Base-by-base conservation (phyloP, 2,888 invertebrate species). In the Sycophila texana region DNA sequence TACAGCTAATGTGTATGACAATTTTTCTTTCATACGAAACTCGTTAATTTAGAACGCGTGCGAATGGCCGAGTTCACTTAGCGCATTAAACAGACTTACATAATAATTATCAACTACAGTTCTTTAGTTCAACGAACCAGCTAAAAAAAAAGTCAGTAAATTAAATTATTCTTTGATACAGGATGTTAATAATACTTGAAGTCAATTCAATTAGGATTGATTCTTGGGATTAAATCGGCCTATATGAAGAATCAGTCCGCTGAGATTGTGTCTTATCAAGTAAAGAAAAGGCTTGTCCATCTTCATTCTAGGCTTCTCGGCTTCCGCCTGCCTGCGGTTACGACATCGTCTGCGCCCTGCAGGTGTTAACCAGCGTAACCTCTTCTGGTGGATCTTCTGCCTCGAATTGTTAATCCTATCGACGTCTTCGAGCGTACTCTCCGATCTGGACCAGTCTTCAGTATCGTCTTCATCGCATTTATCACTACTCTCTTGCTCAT, bases 271-370 rank as follows among this genome's bases (percentile, higher is more conserved):
- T 87, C 97, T 93, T 16, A 97, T 96, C 85, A 96, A 95, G 90
- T 96, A 97, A 39, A 97, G 92, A 92, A 97, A 97, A 0, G 97
- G 97, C 87, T 96, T 93, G 86, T 97, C 97, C 88, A 96, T 95
- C 85, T 95, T 94, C 87, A 97, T 92, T 87, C 96, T 92, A 5
- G 95, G 95, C 20, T 92, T 91, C 70, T 95, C 94, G 39, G 14
- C 12, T 30, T 77, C 77, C 1, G 73, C 60, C 49, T 82, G 78
- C 18, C 82, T 71, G n/a, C 77, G 77, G 22, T 30, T 67, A 68
- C 81, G 70, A 58, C 73, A 74, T 51, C 70, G 66, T 12, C 49
- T 68, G 26, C 73, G 77, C 30, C 57, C 39, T 13, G 53, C 16
- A 4, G 77, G 71, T 18, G 30, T 67, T 26, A 80, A 51, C 74